Conservation (phyloP, 2,113 vertebrate genomes). For the Ailuropoda melanoleuca region DNA sequence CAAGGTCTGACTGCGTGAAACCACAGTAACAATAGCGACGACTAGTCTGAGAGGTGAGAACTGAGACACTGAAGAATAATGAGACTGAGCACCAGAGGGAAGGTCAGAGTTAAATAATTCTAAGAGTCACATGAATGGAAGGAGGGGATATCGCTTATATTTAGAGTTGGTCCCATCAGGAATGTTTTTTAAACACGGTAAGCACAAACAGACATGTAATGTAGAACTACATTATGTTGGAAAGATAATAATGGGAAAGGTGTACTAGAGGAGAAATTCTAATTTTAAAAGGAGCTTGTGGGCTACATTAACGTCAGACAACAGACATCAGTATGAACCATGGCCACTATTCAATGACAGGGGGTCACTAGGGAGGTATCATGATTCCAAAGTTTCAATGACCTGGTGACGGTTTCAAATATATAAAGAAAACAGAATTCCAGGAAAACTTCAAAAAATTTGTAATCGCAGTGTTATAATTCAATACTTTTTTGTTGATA, state of each 20-base stretch:
- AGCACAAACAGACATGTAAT: neutral
- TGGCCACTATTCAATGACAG: neutral
- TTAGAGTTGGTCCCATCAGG: neutral
- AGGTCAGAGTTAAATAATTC: neutral
- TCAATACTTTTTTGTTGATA: neutral
- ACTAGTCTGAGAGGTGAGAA: neutral
- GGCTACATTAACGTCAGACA: neutral
- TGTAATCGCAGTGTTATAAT: neutral
- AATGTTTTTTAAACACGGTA: neutral
- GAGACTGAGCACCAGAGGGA: neutral
- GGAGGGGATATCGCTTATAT: neutral
- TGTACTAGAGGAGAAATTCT: neutral
- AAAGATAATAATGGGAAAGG: neutral
- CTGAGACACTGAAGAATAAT: fast-evolving
- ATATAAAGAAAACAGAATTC: neutral
- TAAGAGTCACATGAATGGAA: neutral
- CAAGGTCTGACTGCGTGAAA: neutral
- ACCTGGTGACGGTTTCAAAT: neutral
- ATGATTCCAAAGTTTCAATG: neutral
- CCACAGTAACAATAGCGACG: neutral
- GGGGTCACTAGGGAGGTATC: neutral
- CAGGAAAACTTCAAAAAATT: neutral
- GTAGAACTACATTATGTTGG: neutral
- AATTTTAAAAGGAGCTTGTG: neutral
- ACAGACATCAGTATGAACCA: neutral